Base-by-base conservation (phyloP, 2,113 vertebrate genomes). In the Hiodon tergisus region DNA sequence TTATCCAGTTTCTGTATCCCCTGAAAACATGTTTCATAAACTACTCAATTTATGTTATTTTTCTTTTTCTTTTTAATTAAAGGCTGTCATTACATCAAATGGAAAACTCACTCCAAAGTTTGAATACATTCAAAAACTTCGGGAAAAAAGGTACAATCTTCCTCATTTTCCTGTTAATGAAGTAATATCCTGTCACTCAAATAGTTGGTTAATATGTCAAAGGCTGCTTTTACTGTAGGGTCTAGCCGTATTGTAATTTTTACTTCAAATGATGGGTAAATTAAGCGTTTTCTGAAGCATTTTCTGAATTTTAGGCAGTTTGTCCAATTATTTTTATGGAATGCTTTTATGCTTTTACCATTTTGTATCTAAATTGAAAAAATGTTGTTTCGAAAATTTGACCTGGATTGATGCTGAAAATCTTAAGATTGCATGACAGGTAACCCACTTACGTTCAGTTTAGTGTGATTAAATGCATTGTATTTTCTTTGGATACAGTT, bases 71-170 rank as follows among this genome's bases (percentile, higher is more conserved):
- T 6, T 81, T 0, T 84, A 67, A 72, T 78, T 90, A 70, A 85
- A 99, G 97, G 96, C 97, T 82, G 93, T 99, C 81, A 98, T 99
- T 88, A 90, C 95, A 51, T 97, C 97, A 66, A 98, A 98, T 54
- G 96, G 96, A 80, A 86, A 77, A n/a, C 88, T 99, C 81, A 93
- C 96, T 81, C 88, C 95, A 4, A 98, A 98, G 81, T 99, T 94
- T 88, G 93, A 98, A 78, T 99, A 98, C 83, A 99, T 99, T 69
- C 92, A 95, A 86, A 98, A 94, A 82, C 80, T 98, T 60, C 89
- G 96, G 76, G 94, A 96, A 65, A 91, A 73, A 87, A 95, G 94
- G 97, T 98, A 92, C 84, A 82, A 66, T 81, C 69, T 58, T 61
- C 46, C 67, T 31, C 4, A 8, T 4, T 52, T 14, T 62, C 3